A percentile compares a stretch with the other conserved stretches of the same genome.
phyloP scores from a whole-genome alignment of 2,113 vertebrate genomes.

The Embiotoca jacksoni region DNA sequence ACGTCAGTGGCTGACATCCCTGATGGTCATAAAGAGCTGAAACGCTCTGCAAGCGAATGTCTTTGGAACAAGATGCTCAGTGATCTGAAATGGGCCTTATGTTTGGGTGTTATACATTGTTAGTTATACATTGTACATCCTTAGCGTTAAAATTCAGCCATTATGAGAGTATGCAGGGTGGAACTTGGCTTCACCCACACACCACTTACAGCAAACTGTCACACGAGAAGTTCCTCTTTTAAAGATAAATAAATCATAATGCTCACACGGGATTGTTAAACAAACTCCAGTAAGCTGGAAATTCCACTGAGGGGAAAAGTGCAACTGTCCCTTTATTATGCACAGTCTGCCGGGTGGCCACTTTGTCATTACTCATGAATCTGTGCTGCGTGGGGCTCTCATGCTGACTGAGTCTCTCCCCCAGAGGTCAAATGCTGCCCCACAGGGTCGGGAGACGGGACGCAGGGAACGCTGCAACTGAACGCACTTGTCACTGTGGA shows the following conservation, averaged over 20 bases:
- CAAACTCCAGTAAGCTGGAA: conserved; percentile 54
- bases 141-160: background rate
- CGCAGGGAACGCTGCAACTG: conserved; percentile 25
- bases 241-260: conserved; percentile 62
- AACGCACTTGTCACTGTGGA: conserved; percentile 63
- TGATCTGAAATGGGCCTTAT: too few relatives aligned
- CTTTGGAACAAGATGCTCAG: too few relatives aligned
- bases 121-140: background rate
- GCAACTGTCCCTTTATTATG: conserved; percentile 57
- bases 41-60: background rate
- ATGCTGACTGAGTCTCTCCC: conserved; percentile 48
- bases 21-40: too few relatives aligned
- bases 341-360: conserved; percentile 30
- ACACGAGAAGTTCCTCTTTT: conserved; percentile 50
- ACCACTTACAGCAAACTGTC: conserved; percentile 31
- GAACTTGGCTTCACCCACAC: background rate
- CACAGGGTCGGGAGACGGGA: conserved; percentile 45
- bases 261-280: conserved; percentile 53
- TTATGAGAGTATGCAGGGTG: background rate
- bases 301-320: conserved; percentile 52
- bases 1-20: background rate
- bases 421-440: conserved; percentile 45
- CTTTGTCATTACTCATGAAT: conserved; percentile 53
- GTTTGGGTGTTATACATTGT: background rate
- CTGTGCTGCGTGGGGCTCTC: conserved; percentile 34